These are phyloP conservation scores for Eutrigla gurnardus DNA, from an alignment of 2,797 vertebrate genomes.

Conservation along the genomic window DNA sequence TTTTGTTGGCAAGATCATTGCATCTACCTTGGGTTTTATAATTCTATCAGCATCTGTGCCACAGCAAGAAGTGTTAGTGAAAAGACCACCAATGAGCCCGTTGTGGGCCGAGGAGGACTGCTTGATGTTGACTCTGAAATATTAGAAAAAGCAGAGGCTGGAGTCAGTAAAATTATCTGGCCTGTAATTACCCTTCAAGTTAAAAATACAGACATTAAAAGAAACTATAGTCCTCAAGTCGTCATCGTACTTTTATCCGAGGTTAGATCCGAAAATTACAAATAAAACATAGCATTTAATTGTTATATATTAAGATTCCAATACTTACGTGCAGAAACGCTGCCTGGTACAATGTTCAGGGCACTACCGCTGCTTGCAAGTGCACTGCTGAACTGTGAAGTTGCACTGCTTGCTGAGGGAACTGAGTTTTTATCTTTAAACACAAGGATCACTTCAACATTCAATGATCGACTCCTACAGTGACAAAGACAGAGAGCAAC, in stretches of 20 bases:
- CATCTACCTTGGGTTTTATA: constrained; percentile 20
- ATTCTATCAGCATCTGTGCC: constrained; percentile 38
- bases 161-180: background rate
- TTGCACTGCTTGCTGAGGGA: constrained; percentile 18
- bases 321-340: constrained; percentile 51
- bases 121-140: constrained; percentile 62
- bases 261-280: background rate
- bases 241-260: background rate
- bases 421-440: constrained; percentile 16
- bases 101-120: constrained; percentile 26
- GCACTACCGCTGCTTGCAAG: background rate
- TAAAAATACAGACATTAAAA: too few relatives aligned
- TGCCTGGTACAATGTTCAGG: constrained; percentile 38
- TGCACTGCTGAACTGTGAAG: background rate
- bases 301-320: background rate
- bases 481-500: background rate
- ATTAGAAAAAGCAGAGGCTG: constrained; percentile 15
- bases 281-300: background rate
- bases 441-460: constrained; percentile 36
- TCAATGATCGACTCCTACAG: constrained; percentile 67
- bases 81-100: constrained; percentile 42
- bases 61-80: constrained; percentile 52
- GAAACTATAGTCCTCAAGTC: too few relatives aligned
- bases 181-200: too few relatives aligned
- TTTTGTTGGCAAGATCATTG: constrained; percentile 3